Evolutionary conservation across 2,113 vertebrate species (phyloP), one percentile per base, ranked within the genome.

Genomic region (Hemiprocne comata): DNA sequence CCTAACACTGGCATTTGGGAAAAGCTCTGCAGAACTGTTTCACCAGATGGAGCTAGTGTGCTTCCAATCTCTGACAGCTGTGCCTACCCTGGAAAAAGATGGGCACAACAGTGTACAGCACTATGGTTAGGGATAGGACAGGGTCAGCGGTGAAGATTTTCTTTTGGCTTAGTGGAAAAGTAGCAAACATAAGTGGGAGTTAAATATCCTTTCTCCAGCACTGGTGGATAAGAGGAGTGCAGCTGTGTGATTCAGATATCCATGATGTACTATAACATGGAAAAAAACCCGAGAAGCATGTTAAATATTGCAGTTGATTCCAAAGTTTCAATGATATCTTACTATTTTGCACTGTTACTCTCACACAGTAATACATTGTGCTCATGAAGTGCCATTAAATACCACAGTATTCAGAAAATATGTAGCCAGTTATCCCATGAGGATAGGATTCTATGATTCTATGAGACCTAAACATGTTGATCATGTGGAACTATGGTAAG

Each of bases 1-100:
- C 36, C 60, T 48, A 51, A 21, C 19, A 4, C 3, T 3, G 29
- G 1, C 36, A 2, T 29, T 38, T 40, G 11, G 26, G 15, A 21
- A 31, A 55, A 62, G 66, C 13, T 86, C 80, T 95, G 88, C 76
- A 69, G 15, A 9, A 34, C 11, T 18, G 13, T 44, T 94, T 93
- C 98, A 97, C 95, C 94, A 98, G 98, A 89, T 98, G 98, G 98
- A 94, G 92, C 95, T 62, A 84, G 94, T 77, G 97, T 95, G 97
- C 97, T 98, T 97, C 82, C 44, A 73, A 95, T 85, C 60, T 61
- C 42, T 50, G 53, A 42, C 17, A 17, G 10, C 18, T 38, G 28
- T 16, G 9, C 36, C 26, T 42, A 17, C 5, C 0, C 0, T 9
- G 24, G 19, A 62, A 38, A 66, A 34, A 36, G 18, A 60, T 7